Evolutionary conservation across 2,113 vertebrate genomes (phyloP), one percentile per base, ranked within the genome.

Genomic region (Odontesthes bonariensis): DNA sequence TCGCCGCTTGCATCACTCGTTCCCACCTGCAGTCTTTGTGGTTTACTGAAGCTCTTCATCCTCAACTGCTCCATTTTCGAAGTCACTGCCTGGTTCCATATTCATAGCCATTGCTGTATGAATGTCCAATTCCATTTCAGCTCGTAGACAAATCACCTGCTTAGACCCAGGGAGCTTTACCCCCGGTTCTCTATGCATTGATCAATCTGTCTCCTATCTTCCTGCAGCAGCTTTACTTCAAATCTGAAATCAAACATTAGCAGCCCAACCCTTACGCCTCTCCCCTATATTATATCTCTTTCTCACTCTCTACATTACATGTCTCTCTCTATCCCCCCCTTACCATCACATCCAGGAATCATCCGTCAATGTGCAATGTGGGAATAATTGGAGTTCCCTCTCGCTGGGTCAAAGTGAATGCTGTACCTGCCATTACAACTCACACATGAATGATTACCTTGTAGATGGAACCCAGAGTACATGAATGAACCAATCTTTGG

Each of bases 161-260:
- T 79, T 56, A 47, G 69, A 81, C 80, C 73, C 69, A 68, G 63
- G 76, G 77, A 78, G 33, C 83, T 27, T 27, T 85, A 81, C 84
- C 82, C 68, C n/a, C 58, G 1, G 33, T 69, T 73, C 79, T 68
- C 72, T 8, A 11, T 27, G 70, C 74, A 32, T 53, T 86, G 90
- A 92, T 86, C 86, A 81, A 92, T 92, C 81, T 77, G 79, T 80
- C 86, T 79, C 76, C 76, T 62, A 72, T 80, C 77, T 75, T 60
- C 66, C 66, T 2, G 31, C 70, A 51, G 79, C 84, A 81, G 87
- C 83, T 89, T 90, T 88, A 85, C 86, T 91, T 88, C 77, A 85
- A 84, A 90, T 87, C 82, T 92, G 74, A 89, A 89, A 92, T 86
- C 84, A 90, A 91, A 90, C 86, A 92, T 91, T 91, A 88, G 73